phyloP scores from a whole-genome alignment of 2,797 vertebrate species.

The Mormyrops boulengeri region DNA sequence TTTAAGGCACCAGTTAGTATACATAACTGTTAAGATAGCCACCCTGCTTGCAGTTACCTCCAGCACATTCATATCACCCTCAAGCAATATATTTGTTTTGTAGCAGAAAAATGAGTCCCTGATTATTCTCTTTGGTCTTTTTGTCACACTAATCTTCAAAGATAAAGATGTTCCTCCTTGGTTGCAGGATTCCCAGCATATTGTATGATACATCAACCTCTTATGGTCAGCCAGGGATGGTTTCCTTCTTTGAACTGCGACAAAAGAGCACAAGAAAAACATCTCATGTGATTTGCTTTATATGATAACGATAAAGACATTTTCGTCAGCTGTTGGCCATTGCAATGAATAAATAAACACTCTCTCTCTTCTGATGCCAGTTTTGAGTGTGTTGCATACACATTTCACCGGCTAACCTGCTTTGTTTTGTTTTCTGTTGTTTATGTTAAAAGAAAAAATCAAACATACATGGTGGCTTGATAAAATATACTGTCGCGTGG shows the following conservation, averaged over 20 bases:
- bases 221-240: conserved; percentile 10
- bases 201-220: neutral
- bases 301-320: conserved; percentile 37
- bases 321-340: conserved; percentile 22
- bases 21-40: conserved; percentile 27
- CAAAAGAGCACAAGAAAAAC: conserved; percentile 34
- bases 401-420: neutral
- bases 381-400: conserved; percentile 15
- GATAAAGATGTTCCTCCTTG: conserved; percentile 37
- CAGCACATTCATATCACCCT: conserved; percentile 28
- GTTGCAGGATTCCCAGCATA: conserved; percentile 30
- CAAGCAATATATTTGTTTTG: conserved; percentile 37
- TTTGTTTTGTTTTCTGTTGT: conserved; percentile 7
- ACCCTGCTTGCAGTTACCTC: conserved; percentile 20
- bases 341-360: conserved; percentile 23
- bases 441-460: conserved; percentile 1
- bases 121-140: conserved; percentile 39
- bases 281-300: conserved; percentile 30
- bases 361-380: conserved; percentile 31
- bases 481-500: neutral
- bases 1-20: conserved; percentile 25
- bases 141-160: conserved; percentile 55
- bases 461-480: conserved; percentile 10
- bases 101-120: conserved; percentile 42
- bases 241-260: conserved; percentile 32